These are phyloP conservation scores for Tethya wilhelma DNA, from an alignment of 37 sponge, comb jelly and placozoan genomes.

Conservation along the genomic window DNA sequence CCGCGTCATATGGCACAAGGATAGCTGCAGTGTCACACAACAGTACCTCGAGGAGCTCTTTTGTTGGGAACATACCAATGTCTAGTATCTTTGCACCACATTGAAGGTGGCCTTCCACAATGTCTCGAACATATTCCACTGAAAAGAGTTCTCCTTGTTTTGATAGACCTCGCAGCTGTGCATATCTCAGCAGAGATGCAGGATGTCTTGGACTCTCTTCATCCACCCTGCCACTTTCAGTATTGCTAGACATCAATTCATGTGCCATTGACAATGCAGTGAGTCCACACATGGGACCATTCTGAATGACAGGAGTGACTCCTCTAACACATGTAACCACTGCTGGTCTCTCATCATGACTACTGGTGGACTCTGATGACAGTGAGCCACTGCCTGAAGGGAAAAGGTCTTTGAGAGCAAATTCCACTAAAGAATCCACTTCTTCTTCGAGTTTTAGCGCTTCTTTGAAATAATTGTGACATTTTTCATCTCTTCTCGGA, in stretches of 20 bases:
- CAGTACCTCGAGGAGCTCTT: background rate
- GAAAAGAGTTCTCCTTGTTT: slow-evolving; percentile 67
- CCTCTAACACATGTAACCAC: no score
- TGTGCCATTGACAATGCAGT: slow-evolving; percentile 52
- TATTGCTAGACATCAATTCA: slow-evolving; percentile 5
- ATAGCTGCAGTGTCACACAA: slow-evolving; percentile 6
- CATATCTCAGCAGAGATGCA: slow-evolving; percentile 12
- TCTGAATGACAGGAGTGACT: slow-evolving; percentile 32
- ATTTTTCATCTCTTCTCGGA: no score
- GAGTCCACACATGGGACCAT: slow-evolving; percentile 68
- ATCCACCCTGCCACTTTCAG: no score
- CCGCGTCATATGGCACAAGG: slow-evolving; percentile 65
- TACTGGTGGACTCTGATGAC: no score
- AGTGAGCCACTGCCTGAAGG: no score
- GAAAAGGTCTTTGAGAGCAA: background rate
- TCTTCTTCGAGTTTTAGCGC: slow-evolving; percentile 12
- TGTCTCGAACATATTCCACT: slow-evolving; percentile 3
- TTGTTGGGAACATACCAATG: background rate
- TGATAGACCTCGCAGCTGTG: background rate
- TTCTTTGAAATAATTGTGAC: no score
- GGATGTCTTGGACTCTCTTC: no score
- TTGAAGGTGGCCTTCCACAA: slow-evolving; percentile 14
- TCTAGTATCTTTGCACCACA: slow-evolving; percentile 1
- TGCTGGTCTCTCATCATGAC: no score
- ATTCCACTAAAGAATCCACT: background rate